phyloP scores from a whole-genome alignment of 1,140 invertebrate species.

The Galendromus occidentalis region DNA sequence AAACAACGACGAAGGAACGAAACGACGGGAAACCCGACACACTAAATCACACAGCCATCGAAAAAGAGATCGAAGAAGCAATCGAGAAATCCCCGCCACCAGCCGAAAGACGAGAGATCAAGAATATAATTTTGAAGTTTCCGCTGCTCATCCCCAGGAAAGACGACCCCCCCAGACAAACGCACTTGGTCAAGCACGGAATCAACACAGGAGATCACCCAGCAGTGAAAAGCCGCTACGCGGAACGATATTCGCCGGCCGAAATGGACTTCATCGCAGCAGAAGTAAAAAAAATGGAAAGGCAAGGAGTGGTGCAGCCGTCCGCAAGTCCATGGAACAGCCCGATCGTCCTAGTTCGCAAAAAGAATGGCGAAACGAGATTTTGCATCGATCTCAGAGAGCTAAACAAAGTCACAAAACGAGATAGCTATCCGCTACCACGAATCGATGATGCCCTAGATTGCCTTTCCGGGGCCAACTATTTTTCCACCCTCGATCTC shows the following conservation, averaged over 20 bases:
- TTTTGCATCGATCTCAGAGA: slow-evolving; percentile 31
- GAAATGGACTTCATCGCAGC: not conserved
- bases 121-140: no score
- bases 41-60: no score
- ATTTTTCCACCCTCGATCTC: slow-evolving; percentile 31
- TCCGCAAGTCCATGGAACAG: slow-evolving; percentile 27
- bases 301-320: slow-evolving; percentile 24
- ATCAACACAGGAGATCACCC: slow-evolving; percentile 21
- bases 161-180: not conserved
- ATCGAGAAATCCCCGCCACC: no score
- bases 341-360: slow-evolving; percentile 29
- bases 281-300: slow-evolving; percentile 23
- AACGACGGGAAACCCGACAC: no score
- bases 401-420: slow-evolving; percentile 25
- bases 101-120: no score
- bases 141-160: not conserved
- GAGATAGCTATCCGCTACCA: slow-evolving; percentile 12
- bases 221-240: slow-evolving; percentile 17
- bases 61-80: not conserved
- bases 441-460: slow-evolving; percentile 29
- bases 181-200: slow-evolving; percentile 17
- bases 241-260: not conserved
- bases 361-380: slow-evolving; percentile 29
- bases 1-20: no score
- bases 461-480: slow-evolving; percentile 23